Evolutionary conservation across 2,888 invertebrate genomes (phyloP).

Genomic region (Oligia strigilis): DNA sequence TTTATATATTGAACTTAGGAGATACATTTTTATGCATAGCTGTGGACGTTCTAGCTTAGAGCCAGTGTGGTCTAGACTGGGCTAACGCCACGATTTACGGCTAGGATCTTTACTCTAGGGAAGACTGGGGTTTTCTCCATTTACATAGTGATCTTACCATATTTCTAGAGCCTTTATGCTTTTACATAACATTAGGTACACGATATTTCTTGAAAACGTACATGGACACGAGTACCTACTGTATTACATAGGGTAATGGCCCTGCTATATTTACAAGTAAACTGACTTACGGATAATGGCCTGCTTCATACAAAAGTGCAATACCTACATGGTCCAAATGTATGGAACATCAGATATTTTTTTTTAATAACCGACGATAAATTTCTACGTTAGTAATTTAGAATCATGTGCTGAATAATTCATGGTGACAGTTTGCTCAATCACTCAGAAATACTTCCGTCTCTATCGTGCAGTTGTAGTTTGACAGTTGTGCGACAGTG

Average conservation of each 20-base stretch:
- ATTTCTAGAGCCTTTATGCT: slow-evolving; percentile 49
- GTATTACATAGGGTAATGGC: not conserved
- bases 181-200: slow-evolving; percentile 38
- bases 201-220: slow-evolving; percentile 1
- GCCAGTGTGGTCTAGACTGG: slow-evolving; percentile 29
- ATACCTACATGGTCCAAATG: not conserved
- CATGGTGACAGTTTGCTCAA: not conserved
- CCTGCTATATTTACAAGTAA: not conserved
- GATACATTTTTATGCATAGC: slow-evolving; percentile 42
- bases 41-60: slow-evolving; percentile 33
- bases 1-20: slow-evolving; percentile 13
- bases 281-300: not conserved
- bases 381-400: not conserved
- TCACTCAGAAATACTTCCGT: not conserved
- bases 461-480: not conserved
- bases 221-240: not conserved
- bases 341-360: not conserved
- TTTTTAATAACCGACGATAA: not conserved
- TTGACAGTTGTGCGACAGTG: not conserved
- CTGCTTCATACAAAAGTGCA: no score
- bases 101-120: slow-evolving; percentile 47
- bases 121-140: slow-evolving; percentile 47
- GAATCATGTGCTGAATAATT: not conserved
- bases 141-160: slow-evolving; percentile 52
- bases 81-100: slow-evolving; percentile 49